A percentile compares a stretch with the other conserved stretches of the same genome.
Conservation (phyloP, 2,888 invertebrate species). For the Siphlonurus alternatus region DNA sequence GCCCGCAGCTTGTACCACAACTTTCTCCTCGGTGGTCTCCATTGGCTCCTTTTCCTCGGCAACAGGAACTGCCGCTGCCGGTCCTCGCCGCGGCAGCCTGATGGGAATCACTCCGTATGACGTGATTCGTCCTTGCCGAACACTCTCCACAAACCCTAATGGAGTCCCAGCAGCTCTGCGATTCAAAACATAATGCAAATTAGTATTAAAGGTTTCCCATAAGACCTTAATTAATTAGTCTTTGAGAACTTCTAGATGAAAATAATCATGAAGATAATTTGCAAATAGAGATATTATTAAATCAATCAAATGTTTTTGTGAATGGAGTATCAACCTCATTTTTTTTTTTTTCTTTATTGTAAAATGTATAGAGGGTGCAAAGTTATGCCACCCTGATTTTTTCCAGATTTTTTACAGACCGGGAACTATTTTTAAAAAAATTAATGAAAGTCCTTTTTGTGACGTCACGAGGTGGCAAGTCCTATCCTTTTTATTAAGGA, state of each 20-base stretch:
- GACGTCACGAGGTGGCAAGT: too few relatives aligned
- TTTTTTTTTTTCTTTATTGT: too few relatives aligned
- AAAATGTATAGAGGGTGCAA: too few relatives aligned
- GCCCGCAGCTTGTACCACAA: conserved; percentile 4
- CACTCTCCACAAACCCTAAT: conserved; percentile 23
- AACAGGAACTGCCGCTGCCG: not conserved
- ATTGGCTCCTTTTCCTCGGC: not conserved
- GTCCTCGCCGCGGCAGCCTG: not conserved
- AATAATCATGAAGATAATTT: not conserved
- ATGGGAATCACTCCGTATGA: conserved; percentile 16
- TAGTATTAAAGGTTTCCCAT: conserved; percentile 8
- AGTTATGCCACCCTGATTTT: too few relatives aligned
- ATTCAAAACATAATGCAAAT: conserved; percentile 10
- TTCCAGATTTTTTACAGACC: too few relatives aligned
- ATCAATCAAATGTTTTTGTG: too few relatives aligned
- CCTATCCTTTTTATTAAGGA: too few relatives aligned
- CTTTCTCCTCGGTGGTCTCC: not conserved
- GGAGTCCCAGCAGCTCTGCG: conserved; percentile 19
- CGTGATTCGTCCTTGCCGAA: conserved; percentile 23
- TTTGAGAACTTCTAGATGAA: conserved; percentile 11
- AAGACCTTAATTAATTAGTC: too few relatives aligned
- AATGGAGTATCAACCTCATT: too few relatives aligned
- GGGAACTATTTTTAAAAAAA: too few relatives aligned
- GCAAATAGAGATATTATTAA: not conserved
- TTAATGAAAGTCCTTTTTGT: too few relatives aligned